A percentile compares a stretch with the other conserved stretches of the same genome.
phyloP scores from a whole-genome alignment of 2,888 invertebrate species.

The Eueremaeus valkanovi region DNA sequence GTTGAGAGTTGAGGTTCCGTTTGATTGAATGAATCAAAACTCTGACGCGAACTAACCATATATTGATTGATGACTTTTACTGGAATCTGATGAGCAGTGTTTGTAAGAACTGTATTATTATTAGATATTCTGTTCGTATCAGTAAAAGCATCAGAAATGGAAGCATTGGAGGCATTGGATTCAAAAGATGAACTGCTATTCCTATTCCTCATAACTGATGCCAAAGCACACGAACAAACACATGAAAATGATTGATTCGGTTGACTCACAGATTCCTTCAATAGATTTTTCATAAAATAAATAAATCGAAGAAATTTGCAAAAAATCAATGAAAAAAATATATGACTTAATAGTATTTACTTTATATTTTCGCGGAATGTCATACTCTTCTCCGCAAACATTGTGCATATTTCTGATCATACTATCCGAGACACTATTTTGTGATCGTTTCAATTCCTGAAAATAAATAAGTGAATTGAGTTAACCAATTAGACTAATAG shows the following conservation, averaged over 20 bases:
- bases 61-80: constrained; percentile 20
- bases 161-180: neutral
- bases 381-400: constrained; percentile 46
- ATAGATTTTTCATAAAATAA: neutral
- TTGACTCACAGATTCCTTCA: neutral
- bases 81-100: constrained; percentile 24
- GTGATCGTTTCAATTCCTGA: constrained; percentile 14
- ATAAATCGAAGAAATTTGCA: neutral
- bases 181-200: constrained; percentile 13
- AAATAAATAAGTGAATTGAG: neutral
- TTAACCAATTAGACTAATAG: no score
- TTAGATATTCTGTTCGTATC: constrained; percentile 1
- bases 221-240: constrained; percentile 5
- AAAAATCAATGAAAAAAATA: neutral
- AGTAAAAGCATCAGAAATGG: neutral
- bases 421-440: neutral
- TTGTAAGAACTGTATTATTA: constrained; percentile 24
- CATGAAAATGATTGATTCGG: neutral
- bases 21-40: neutral
- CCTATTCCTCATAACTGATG: neutral
- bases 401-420: neutral
- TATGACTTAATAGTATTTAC: constrained; percentile 12
- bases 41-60: constrained; percentile 3
- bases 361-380: constrained; percentile 47
- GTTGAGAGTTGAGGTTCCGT: neutral